Percentiles rank a stretch among this genome's conserved stretches.
Evolutionary conservation across 2,888 invertebrate genomes (phyloP).

Genomic region (Tuberolachnus salignus): DNA sequence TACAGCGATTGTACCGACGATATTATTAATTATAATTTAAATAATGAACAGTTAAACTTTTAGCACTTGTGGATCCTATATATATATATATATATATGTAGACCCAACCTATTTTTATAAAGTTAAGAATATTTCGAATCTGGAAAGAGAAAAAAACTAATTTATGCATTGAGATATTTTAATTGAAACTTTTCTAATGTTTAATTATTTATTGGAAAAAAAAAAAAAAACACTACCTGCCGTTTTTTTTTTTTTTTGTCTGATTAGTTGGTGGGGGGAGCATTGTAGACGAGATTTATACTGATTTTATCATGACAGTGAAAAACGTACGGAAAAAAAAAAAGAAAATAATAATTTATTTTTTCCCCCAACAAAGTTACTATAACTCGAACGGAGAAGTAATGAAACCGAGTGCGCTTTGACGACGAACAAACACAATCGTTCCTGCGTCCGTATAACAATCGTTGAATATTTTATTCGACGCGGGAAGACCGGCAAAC

Average conservation of each 20-base stretch:
- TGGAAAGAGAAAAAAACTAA: too few species aligned
- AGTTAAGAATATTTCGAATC: too few species aligned
- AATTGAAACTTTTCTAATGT: not conserved
- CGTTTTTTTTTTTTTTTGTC: not conserved
- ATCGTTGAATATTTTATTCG: constrained; percentile 47
- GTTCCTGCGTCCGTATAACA: not conserved
- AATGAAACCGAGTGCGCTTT: constrained; percentile 2
- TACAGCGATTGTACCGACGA: too few species aligned
- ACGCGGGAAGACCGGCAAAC: too few species aligned
- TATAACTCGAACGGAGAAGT: constrained; percentile 9
- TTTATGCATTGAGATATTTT: not conserved
- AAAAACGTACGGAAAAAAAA: constrained; percentile 16
- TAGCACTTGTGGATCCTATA: not conserved
- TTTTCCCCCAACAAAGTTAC: constrained; percentile 29
- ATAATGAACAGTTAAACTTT: not conserved
- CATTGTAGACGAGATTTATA: constrained; percentile 3
- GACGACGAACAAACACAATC: constrained; percentile 32
- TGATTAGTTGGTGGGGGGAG: not conserved
- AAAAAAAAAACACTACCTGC: too few species aligned
- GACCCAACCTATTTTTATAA: too few species aligned
- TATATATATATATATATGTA: too few species aligned
- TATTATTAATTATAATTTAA: not conserved
- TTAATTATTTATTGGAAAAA: not conserved
- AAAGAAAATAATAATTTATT: constrained; percentile 26
- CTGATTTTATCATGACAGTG: not conserved